phyloP scores from a whole-genome alignment of 2,888 invertebrate species.

The Tuberolachnus salignus region DNA sequence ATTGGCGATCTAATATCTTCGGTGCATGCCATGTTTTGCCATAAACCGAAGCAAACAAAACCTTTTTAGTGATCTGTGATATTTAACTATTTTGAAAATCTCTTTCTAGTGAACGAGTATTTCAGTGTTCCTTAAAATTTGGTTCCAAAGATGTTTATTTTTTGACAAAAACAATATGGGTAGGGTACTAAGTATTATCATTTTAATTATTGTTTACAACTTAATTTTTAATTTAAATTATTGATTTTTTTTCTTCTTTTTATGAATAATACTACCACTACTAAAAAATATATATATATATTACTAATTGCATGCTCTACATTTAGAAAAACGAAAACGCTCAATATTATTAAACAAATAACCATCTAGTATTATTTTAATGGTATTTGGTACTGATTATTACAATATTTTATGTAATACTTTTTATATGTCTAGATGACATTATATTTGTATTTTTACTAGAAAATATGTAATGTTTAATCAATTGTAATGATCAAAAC shows the following conservation, averaged over 20 bases:
- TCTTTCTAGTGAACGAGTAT: constrained; percentile 33
- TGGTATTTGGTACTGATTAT: constrained; percentile 47
- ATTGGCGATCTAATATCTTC: constrained; percentile 40
- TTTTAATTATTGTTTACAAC: background rate
- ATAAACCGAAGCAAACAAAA: constrained; percentile 39
- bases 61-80: constrained; percentile 41
- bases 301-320: constrained; percentile 38
- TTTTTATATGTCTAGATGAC: background rate
- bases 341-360: constrained; percentile 36
- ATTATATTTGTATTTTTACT: constrained; percentile 17
- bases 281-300: background rate
- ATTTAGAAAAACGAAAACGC: constrained; percentile 25
- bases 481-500: constrained; percentile 28
- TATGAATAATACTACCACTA: background rate
- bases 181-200: constrained; percentile 9
- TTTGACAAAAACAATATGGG: background rate
- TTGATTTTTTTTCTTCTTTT: constrained; percentile 11
- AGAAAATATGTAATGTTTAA: constrained; percentile 15
- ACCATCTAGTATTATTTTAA: constrained; percentile 43
- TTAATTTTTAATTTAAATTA: background rate
- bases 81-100: constrained; percentile 43
- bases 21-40: constrained; percentile 27
- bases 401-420: constrained; percentile 27
- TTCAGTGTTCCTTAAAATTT: constrained; percentile 44
- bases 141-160: constrained; percentile 41